These are phyloP conservation scores for Phrynosoma blainvillii DNA, from an alignment of 2,113 vertebrate genomes.

Conservation along the genomic window DNA sequence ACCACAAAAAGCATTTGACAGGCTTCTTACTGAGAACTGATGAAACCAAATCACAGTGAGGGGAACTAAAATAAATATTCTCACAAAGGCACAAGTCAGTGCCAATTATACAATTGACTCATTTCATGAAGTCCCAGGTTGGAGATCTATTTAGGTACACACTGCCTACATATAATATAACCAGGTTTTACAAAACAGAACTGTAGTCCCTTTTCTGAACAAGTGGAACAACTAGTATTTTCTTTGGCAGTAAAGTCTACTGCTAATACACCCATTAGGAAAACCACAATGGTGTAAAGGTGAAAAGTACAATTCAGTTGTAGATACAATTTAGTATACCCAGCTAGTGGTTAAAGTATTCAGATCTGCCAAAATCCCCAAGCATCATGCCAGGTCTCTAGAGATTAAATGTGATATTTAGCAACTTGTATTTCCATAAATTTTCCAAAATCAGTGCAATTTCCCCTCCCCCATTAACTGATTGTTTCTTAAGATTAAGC, in stretches of 20 bases:
- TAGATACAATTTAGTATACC: neutral
- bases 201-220: conserved; percentile 56
- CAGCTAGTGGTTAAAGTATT: neutral
- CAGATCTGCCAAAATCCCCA: neutral
- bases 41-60: conserved; percentile 14
- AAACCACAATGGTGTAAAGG: conserved; percentile 46
- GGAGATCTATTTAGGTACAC: conserved; percentile 46
- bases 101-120: conserved; percentile 29
- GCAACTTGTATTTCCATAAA: neutral
- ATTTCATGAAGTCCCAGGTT: conserved; percentile 29
- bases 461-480: neutral
- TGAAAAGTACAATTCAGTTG: conserved; percentile 44
- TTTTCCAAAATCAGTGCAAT: neutral
- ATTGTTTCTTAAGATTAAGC: neutral
- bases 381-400: neutral
- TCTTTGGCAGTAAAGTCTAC: conserved; percentile 43
- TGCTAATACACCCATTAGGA: conserved; percentile 55
- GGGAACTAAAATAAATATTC: conserved; percentile 27
- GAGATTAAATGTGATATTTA: conserved; percentile 14
- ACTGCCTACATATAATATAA: conserved; percentile 46
- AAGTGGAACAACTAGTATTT: conserved; percentile 47
- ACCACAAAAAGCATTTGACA: fast-evolving
- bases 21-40: neutral
- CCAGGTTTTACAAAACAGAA: conserved; percentile 43
- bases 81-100: conserved; percentile 17